phyloP scores from a whole-genome alignment of 2,113 vertebrate genomes.

The Rutilus rutilus region DNA sequence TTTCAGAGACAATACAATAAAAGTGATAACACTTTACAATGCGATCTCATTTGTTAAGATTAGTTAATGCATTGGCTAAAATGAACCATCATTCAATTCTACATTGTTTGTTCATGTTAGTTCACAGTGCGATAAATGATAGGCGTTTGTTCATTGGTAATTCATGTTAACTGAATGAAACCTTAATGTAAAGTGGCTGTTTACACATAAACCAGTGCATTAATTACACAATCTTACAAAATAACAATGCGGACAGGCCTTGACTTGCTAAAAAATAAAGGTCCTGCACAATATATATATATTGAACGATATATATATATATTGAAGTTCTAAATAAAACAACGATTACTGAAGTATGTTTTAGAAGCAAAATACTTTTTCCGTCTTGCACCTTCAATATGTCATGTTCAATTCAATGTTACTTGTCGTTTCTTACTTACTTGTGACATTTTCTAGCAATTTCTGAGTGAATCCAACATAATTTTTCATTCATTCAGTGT shows the following conservation, averaged over 20 bases:
- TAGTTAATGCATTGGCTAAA: background rate
- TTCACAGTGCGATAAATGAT: too few relatives aligned
- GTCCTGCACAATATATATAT: background rate
- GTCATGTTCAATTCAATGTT: too few relatives aligned
- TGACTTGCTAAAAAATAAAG: background rate
- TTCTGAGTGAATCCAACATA: too few relatives aligned
- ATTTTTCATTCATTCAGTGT: too few relatives aligned
- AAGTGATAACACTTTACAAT: background rate
- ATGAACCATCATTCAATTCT: background rate
- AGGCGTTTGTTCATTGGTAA: background rate
- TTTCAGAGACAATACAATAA: conserved; percentile 66
- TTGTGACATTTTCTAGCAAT: too few relatives aligned
- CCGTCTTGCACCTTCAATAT: too few relatives aligned
- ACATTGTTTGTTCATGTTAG: too few relatives aligned
- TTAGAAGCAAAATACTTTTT: too few relatives aligned
- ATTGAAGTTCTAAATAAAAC: too few relatives aligned
- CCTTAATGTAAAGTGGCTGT: background rate
- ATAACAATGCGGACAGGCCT: background rate
- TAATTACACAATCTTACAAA: conserved; percentile 62
- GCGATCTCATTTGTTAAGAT: background rate
- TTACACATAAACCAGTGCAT: conserved; percentile 45
- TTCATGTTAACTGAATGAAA: background rate
- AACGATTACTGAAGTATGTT: too few relatives aligned
- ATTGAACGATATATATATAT: too few relatives aligned
- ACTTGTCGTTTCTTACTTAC: too few relatives aligned